phyloP scores from a whole-genome alignment of 2,797 vertebrate genomes.

The Enteromius unitaeniatus region DNA sequence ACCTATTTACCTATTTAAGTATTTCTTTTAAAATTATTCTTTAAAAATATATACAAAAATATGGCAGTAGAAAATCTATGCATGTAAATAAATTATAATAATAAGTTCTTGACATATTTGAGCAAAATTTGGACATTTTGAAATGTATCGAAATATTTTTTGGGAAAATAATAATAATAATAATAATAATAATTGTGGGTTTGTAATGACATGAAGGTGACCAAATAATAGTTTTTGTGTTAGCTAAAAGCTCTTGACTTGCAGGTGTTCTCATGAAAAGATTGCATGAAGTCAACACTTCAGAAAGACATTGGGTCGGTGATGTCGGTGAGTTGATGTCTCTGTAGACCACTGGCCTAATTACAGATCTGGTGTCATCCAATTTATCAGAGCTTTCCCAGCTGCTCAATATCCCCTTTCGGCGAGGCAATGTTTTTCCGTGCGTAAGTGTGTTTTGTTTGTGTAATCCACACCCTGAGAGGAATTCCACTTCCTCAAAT shows the following conservation, averaged over 20 bases:
- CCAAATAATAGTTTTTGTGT: not conserved
- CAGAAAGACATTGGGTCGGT: not conserved
- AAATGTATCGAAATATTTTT: no score
- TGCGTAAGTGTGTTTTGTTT: conserved; percentile 45
- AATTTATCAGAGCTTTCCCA: conserved; percentile 43
- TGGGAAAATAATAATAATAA: no score
- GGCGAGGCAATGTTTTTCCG: conserved; percentile 32
- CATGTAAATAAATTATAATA: no score
- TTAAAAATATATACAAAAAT: no score
- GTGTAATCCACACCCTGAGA: conserved; percentile 42
- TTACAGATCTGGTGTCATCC: conserved; percentile 32
- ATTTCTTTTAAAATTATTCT: no score
- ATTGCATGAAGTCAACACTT: not conserved
- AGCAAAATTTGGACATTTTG: no score
- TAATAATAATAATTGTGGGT: not conserved
- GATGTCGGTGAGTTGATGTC: not conserved
- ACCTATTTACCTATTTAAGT: no score
- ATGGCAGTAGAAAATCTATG: no score
- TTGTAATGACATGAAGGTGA: not conserved
- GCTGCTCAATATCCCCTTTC: conserved; percentile 20
- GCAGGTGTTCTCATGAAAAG: not conserved
- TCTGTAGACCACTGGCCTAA: conserved; percentile 27
- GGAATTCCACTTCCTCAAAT: conserved; percentile 43
- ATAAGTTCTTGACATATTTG: no score
- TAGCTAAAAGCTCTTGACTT: not conserved